These are phyloP conservation scores for Forpus xanthops DNA, from an alignment of 2,797 vertebrate genomes.

Conservation along the genomic window DNA sequence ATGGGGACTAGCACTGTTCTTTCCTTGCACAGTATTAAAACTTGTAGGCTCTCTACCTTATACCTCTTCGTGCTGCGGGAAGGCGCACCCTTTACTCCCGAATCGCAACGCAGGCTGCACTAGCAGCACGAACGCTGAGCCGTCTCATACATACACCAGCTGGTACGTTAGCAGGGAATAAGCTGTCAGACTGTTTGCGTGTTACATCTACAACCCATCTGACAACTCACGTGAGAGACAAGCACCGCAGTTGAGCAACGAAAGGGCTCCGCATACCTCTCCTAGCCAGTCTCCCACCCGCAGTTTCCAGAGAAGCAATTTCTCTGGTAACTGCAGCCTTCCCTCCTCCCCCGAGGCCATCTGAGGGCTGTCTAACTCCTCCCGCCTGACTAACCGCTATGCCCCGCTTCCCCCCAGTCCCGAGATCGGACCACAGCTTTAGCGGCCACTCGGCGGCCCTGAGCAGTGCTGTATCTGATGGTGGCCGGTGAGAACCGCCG, in stretches of 20 bases:
- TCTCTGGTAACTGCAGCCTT: background rate
- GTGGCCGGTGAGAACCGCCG: background rate
- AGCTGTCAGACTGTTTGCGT: background rate
- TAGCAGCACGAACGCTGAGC: background rate
- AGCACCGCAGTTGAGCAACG: accelerated
- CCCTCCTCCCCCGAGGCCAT: too few species aligned
- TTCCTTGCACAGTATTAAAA: accelerated
- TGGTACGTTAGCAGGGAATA: accelerated
- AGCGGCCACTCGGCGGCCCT: background rate
- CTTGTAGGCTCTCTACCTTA: accelerated
- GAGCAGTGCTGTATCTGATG: background rate
- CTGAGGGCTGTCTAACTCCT: accelerated
- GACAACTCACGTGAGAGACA: background rate
- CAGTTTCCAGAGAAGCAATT: too few species aligned
- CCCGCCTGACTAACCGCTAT: background rate
- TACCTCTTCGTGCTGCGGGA: accelerated
- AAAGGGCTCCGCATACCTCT: too few species aligned
- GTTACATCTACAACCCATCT: background rate
- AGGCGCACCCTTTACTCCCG: accelerated
- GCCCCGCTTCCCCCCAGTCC: background rate
- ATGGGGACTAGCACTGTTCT: accelerated
- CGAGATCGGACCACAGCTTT: background rate
- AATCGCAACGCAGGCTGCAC: accelerated
- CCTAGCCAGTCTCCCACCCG: accelerated
- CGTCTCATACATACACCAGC: accelerated